Evolutionary conservation across 2,113 vertebrate genomes (phyloP), one percentile per base, ranked within the genome.

Genomic region (Bufo gargarizans): DNA sequence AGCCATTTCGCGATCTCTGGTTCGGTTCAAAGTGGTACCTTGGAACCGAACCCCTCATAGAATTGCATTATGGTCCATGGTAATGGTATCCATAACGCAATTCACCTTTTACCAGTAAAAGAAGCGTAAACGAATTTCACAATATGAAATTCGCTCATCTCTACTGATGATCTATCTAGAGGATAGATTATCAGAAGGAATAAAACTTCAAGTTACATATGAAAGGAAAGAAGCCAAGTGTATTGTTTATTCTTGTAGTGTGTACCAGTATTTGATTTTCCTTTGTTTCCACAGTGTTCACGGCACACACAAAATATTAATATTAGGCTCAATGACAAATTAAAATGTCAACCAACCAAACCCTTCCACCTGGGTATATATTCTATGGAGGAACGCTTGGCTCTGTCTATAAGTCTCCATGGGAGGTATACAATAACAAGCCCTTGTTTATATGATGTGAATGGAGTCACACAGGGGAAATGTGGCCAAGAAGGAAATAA

Each of bases 401-500:
- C 69, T 43, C 10, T 10, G 9, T 5, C 20, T 22, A 6, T 0
- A 43, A 4, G 43, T 76, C 72, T 76, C 72, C 72, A 19, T 6
- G 45, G 72, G 72, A 47, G 14, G 72, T 16, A 16, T 33, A 9
- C 69, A 72, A 72, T 72, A 72, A 72, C 69, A 72, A 72, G 69
- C 69, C 33, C 69, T 49, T 76, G 72, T 76, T 47, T 76, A 76
- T 45, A 7, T 45, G 43, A 72, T 76, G 72, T 76, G 72, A 76
- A 76, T 76, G 72, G 72, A 47, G 45, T 6, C 72, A 76, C 72
- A 22, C 45, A 8, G 72, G 72, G 72, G 45, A 45, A 9, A 43
- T 1, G 67, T 1, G 67, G 67, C 67, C 67, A 13, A 69, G 7
- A 5, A 47, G 72, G 72, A 76, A 76, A 76, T 49, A 76, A 76